Evolutionary conservation across 2,888 invertebrate species (phyloP).

Genomic region (Bruchidius siliquastri): DNA sequence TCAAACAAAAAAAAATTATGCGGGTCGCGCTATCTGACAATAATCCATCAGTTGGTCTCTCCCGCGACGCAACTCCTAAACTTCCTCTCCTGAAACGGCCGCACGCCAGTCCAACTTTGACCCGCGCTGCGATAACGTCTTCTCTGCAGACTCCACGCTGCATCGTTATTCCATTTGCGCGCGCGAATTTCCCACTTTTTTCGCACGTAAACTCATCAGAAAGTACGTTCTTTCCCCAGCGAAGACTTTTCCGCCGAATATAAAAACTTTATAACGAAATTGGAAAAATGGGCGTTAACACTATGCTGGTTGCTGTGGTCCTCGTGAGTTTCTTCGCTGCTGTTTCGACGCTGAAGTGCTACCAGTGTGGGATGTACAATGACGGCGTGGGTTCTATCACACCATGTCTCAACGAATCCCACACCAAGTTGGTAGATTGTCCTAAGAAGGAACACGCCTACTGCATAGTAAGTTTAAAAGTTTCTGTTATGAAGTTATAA

Average conservation of each 20-base stretch:
- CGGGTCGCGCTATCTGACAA: not conserved
- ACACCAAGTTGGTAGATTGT: slow-evolving; percentile 68
- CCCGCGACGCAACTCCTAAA: slow-evolving; percentile 10
- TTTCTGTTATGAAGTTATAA: not conserved
- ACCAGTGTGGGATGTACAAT: slow-evolving; percentile 79
- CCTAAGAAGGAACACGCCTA: slow-evolving; percentile 55
- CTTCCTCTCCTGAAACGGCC: slow-evolving; percentile 3
- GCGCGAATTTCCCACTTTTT: not conserved
- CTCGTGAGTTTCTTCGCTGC: slow-evolving; percentile 26
- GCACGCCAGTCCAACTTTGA: slow-evolving; percentile 33
- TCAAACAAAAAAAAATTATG: not conserved
- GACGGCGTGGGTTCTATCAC: slow-evolving; percentile 83
- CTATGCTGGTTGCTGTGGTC: slow-evolving; percentile 13
- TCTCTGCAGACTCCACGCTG: not conserved
- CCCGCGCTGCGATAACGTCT: slow-evolving; percentile 30
- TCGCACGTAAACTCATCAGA: not conserved
- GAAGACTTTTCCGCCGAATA: not conserved
- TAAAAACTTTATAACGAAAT: slow-evolving; percentile 4
- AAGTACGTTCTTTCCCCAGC: slow-evolving; percentile 1
- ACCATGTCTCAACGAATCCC: slow-evolving; percentile 69
- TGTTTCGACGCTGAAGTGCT: slow-evolving; percentile 60
- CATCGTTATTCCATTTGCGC: not conserved
- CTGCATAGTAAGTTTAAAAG: slow-evolving; percentile 68
- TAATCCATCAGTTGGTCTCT: not conserved
- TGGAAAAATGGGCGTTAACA: slow-evolving; percentile 19